Base-by-base conservation (phyloP, 2,113 vertebrate genomes). In the Pampusana beccarii region DNA sequence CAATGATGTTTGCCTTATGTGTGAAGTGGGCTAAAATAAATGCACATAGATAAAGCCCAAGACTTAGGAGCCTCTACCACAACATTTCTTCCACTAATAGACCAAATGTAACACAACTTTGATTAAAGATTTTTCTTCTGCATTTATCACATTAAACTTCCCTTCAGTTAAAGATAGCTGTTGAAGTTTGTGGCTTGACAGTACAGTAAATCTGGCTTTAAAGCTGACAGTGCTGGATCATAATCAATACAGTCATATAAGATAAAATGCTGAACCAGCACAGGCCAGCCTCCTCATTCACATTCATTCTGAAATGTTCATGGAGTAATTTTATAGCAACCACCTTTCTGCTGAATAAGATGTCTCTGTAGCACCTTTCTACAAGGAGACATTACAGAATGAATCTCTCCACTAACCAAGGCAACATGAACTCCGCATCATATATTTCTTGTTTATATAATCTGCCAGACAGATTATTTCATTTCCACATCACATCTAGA, bases 261-360 rank as follows among this genome's bases (percentile, higher is more conserved):
- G 65, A 64, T 13, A 48, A 81, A 95, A 57, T 20, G 94, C 91
- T 96, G 94, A 95, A 71, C 42, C 57, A 84, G 89, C 83, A 92
- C 6, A 58, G 86, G 53, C 56, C 83, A 33, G 8, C 69, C 51
- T 64, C 60, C 72, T 86, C 18, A 3, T 82, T 91, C 83, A 80
- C n/a, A 92, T 86, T 78, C 57, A 74, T 48, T 71, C 80, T 3
- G 5, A 92, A 93, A 92, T 6, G 2, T 34, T 81, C 93, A 66
- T 2, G 8, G 26, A 71, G 53, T 65, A n/a, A 95, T 91, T 93
- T 69, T 61, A 74, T 25, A 67, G 16, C 46, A 91, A 60, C 46
- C 58, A 23, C n/a, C 46, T 31, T 86, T 84, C 83, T 95, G 86
- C 93, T 95, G 83, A 92, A 6, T 62, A 57, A 80, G 83, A 58